Conservation (phyloP, 2,888 invertebrate species). For the Phengaris arion region DNA sequence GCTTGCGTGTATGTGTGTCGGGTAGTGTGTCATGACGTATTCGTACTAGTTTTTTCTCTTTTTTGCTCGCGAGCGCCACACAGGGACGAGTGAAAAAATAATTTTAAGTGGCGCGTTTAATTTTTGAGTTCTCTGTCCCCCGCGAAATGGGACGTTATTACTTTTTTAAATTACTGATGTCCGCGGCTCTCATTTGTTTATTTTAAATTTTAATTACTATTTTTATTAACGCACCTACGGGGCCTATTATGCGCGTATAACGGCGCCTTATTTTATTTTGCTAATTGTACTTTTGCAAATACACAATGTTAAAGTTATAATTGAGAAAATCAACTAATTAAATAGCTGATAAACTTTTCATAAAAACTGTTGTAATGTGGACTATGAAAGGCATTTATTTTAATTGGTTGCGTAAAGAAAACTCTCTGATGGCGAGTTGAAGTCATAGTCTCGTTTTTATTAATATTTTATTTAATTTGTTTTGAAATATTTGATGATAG, state of each 20-base stretch:
- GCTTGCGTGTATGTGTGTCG: conserved; percentile 58
- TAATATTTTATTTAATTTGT: too few relatives aligned
- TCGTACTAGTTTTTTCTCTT: conserved; percentile 70
- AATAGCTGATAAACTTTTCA: not conserved
- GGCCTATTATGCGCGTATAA: conserved; percentile 15
- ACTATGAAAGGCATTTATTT: not conserved
- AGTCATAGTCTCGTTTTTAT: too few relatives aligned
- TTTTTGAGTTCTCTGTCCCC: conserved; percentile 76
- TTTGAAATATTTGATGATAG: too few relatives aligned
- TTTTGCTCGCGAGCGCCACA: conserved; percentile 57
- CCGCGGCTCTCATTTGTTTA: conserved; percentile 59
- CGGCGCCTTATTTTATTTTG: conserved; percentile 3
- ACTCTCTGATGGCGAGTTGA: too few relatives aligned
- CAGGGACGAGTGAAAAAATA: conserved; percentile 75
- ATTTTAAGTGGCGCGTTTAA: conserved; percentile 79
- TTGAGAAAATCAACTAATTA: not conserved
- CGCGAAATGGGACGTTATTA: conserved; percentile 77
- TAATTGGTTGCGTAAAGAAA: too few relatives aligned
- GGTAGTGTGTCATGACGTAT: conserved; percentile 72
- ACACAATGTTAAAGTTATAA: not conserved
- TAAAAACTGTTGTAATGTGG: not conserved
- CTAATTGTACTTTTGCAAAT: not conserved
- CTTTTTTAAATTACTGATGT: conserved; percentile 76
- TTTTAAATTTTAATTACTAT: conserved; percentile 41
- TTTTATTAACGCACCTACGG: conserved; percentile 22